phyloP scores from a whole-genome alignment of 2,113 vertebrate species.

The Oplegnathus fasciatus region DNA sequence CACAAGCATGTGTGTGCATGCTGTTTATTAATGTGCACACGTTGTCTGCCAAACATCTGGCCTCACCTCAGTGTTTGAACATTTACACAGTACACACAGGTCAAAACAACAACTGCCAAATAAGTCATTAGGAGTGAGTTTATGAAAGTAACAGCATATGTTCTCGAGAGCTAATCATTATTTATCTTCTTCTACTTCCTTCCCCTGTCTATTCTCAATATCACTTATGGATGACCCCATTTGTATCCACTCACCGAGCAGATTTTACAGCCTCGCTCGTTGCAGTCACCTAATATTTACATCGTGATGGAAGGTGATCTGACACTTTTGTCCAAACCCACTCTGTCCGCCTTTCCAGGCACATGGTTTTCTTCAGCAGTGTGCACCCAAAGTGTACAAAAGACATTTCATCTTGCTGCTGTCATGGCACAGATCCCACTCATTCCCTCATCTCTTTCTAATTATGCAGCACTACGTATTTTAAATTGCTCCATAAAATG shows the following conservation, averaged over 20 bases:
- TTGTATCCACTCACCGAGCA: slow-evolving; percentile 46
- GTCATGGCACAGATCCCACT: slow-evolving; percentile 64
- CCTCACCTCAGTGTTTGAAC: slow-evolving; percentile 71
- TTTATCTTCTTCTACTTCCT: slow-evolving; percentile 67
- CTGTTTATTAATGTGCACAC: slow-evolving; percentile 72
- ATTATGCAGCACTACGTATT: slow-evolving; percentile 70
- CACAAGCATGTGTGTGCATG: slow-evolving; percentile 23
- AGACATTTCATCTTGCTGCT: slow-evolving; percentile 53
- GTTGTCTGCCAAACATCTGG: slow-evolving; percentile 81
- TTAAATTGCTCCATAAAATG: slow-evolving; percentile 78
- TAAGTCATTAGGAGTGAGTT: slow-evolving; percentile 73
- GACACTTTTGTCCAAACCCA: slow-evolving; percentile 21
- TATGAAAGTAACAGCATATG: slow-evolving; percentile 66
- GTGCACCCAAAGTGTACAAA: slow-evolving; percentile 27
- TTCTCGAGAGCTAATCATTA: slow-evolving; percentile 63
- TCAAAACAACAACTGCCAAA: slow-evolving; percentile 78
- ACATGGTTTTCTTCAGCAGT: slow-evolving; percentile 11
- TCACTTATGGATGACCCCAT: slow-evolving; percentile 66
- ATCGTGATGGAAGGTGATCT: slow-evolving; percentile 37
- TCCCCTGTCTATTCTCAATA: slow-evolving; percentile 40
- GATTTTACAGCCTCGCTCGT: slow-evolving; percentile 4
- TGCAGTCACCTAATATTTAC: slow-evolving; percentile 58
- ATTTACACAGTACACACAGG: slow-evolving; percentile 74
- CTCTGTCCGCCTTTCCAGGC: slow-evolving; percentile 27
- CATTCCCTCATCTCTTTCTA: slow-evolving; percentile 72